phyloP scores from a whole-genome alignment of 2,113 vertebrate species.

The Saccopteryx leptura region DNA sequence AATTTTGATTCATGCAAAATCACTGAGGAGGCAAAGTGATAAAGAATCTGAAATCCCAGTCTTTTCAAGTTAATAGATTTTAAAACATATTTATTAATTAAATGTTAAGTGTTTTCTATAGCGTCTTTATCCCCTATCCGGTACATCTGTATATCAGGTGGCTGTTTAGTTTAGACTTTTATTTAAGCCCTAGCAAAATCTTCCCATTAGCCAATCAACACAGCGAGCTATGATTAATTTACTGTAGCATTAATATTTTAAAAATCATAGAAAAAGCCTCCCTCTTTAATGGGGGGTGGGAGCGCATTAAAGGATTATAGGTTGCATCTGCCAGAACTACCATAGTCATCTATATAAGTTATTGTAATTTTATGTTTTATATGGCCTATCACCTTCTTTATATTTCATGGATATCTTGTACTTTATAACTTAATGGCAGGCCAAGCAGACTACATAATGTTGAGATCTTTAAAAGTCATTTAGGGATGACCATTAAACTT shows the following conservation, averaged over 20 bases:
- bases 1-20: conserved; percentile 65
- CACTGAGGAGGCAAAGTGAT: not conserved
- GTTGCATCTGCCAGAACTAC: conserved; percentile 60
- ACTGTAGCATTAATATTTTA: conserved; percentile 83
- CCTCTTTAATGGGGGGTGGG: conserved; percentile 58
- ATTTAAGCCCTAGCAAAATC: conserved; percentile 71
- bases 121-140: not conserved
- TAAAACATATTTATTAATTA: conserved; percentile 77
- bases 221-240: conserved; percentile 84
- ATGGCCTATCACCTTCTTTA: conserved; percentile 46
- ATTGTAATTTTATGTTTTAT: conserved; percentile 65
- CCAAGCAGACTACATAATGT: not conserved
- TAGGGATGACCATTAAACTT: conserved; percentile 69
- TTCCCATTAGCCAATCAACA: conserved; percentile 75
- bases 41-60: not conserved
- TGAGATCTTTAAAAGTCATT: conserved; percentile 56
- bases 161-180: conserved; percentile 74
- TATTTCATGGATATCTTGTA: conserved; percentile 56
- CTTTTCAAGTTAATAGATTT: not conserved
- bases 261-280: conserved; percentile 74
- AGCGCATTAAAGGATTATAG: conserved; percentile 48
- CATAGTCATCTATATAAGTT: conserved; percentile 63
- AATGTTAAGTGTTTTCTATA: conserved; percentile 30
- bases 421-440: conserved; percentile 60
- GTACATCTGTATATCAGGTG: conserved; percentile 3